These are phyloP conservation scores for Fissipunctia ypsillon DNA, from an alignment of 2,888 invertebrate species.

Conservation along the genomic window DNA sequence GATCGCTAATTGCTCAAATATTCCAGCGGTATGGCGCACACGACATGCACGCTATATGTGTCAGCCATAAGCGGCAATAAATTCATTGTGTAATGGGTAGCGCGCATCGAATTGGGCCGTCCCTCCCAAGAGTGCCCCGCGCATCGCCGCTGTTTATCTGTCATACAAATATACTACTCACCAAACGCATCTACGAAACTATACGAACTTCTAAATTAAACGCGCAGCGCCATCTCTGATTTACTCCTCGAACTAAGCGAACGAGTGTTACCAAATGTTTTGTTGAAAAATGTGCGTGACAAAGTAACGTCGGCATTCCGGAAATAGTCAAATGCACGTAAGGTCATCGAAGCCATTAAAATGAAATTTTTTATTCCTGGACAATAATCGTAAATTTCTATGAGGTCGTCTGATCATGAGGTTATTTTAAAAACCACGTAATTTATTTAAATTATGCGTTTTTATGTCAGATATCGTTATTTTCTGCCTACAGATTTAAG, in stretches of 20 bases:
- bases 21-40: constrained; percentile 76
- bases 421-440: constrained; percentile 34
- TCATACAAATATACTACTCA: constrained; percentile 77
- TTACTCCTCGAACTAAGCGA: constrained; percentile 31
- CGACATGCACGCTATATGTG: constrained; percentile 86
- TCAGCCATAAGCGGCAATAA: constrained; percentile 86
- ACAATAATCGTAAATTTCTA: constrained; percentile 61
- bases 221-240: constrained; percentile 64
- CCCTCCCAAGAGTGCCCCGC: constrained; percentile 88
- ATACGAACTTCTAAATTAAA: constrained; percentile 28
- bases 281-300: constrained; percentile 74
- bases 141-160: constrained; percentile 75
- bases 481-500: constrained; percentile 46
- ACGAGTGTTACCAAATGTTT: constrained; percentile 11
- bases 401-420: constrained; percentile 50
- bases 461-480: constrained; percentile 29
- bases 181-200: constrained; percentile 79
- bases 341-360: constrained; percentile 78
- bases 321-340: constrained; percentile 84
- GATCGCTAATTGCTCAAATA: constrained; percentile 77
- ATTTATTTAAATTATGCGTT: constrained; percentile 49
- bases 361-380: constrained; percentile 70
- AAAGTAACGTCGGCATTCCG: constrained; percentile 76
- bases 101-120: constrained; percentile 87
- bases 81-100: constrained; percentile 89